Base-by-base conservation (phyloP, 2,888 invertebrate species). In the Petrolisthes manimaculis region DNA sequence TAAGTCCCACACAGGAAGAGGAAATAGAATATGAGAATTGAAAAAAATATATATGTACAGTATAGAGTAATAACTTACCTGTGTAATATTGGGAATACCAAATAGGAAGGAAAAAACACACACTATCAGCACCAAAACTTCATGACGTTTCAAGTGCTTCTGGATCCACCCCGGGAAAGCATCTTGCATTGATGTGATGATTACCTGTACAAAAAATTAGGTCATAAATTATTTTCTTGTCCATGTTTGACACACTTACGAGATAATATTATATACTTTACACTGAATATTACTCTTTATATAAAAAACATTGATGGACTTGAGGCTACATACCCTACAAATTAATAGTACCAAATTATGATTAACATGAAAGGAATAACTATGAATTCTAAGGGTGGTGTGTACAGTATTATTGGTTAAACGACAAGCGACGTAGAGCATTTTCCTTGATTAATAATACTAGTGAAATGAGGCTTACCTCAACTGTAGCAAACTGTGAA, bases 111-210 rank as follows among this genome's bases (percentile, higher is more conserved):
- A 97, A 85, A 97, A 94, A 21, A 95, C 93, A 92, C 97, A 97
- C 84, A 98, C 96, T 89, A 96, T 94, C 71, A 97, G 93, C 61
- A 97, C 97, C 89, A 98, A 93, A 88, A 97, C 94, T 93, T 98
- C 98, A 92, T 97, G 97, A 92, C 96, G 96, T 91, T 96, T 95
- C 85, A 97, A 94, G 92, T 95, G 95, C 91, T 95, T 96, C 92
- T 96, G 96, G 89, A 98, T 97, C 95, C 96, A 96, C 91, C 95
- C 95, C 0, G 97, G 97, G 93, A 97, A 98, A 54, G 97, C 97
- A 92, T 98, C 98, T 94, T 97, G 97, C 92, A 98, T 96, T 6
- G 97, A 97, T 3, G 98, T 97, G 3, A 98, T 97, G 3, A 98
- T 97, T 6, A 90, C 89, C 89, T 90, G 83, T 14, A 79, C 77